phyloP scores from a whole-genome alignment of 2,113 vertebrate genomes.

The Malurus elegans region DNA sequence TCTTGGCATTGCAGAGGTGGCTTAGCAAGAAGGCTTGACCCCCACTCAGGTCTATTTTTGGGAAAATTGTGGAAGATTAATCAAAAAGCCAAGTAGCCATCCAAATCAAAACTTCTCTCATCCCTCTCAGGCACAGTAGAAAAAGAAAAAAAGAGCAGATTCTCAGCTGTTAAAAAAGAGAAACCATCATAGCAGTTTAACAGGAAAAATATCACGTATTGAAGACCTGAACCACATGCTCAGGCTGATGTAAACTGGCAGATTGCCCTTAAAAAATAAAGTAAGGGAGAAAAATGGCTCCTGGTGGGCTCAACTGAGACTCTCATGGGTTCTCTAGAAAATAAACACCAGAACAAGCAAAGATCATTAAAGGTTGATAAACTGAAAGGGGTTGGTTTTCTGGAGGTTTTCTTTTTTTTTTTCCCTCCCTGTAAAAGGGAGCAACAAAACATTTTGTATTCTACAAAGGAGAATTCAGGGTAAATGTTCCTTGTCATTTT shows the following conservation, averaged over 20 bases:
- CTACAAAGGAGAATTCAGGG: constrained; percentile 12
- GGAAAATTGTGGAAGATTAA: not conserved
- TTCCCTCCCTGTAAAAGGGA: not conserved
- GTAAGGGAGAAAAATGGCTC: not conserved
- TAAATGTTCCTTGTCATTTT: constrained; percentile 48
- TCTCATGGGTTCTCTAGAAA: not conserved
- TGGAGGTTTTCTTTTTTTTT: not conserved
- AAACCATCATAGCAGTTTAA: not conserved
- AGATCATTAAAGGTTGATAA: constrained; percentile 19
- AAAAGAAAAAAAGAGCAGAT: not conserved
- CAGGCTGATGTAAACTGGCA: not conserved
- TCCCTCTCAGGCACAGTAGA: not conserved
- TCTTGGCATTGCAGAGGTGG: not conserved
- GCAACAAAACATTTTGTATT: not conserved
- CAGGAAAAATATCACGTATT: not conserved
- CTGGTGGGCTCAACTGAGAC: not conserved
- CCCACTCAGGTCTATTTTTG: not conserved
- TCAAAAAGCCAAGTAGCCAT: not conserved
- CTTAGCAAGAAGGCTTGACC: not conserved
- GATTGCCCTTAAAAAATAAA: constrained; percentile 9
- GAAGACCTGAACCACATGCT: not conserved
- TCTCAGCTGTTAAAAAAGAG: not conserved
- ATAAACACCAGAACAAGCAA: not conserved
- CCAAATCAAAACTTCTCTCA: not conserved
- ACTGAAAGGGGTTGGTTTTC: not conserved